These are phyloP conservation scores for Latrodectus elegans DNA, from an alignment of 2,888 invertebrate genomes.

Conservation along the genomic window DNA sequence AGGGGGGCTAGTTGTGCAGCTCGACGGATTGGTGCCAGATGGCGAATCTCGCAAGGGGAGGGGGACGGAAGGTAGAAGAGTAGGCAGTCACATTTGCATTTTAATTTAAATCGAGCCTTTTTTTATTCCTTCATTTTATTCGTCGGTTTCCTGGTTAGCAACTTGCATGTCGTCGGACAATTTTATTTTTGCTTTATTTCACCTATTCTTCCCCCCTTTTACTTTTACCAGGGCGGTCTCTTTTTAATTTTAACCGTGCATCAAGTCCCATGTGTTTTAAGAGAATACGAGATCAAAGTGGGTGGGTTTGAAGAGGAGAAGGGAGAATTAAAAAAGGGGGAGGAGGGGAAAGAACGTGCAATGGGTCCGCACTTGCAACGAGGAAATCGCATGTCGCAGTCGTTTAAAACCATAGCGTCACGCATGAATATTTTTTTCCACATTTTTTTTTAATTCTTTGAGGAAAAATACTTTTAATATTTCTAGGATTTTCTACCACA, in stretches of 20 bases:
- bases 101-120: conserved; percentile 61
- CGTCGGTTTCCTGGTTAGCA: neutral
- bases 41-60: conserved; percentile 39
- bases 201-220: conserved; percentile 1
- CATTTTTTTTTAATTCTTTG: neutral
- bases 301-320: conserved; percentile 23
- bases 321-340: neutral
- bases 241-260: conserved; percentile 48
- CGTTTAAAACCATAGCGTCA: conserved; percentile 60
- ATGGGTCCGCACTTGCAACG: conserved; percentile 14
- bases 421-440: conserved; percentile 35
- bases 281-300: neutral
- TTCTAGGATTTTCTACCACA: neutral
- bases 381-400: conserved; percentile 60
- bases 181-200: conserved; percentile 17
- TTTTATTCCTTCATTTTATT: conserved; percentile 28
- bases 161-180: conserved; percentile 43
- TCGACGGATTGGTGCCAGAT: conserved; percentile 47
- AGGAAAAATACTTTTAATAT: neutral
- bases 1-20: neutral
- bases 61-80: neutral
- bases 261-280: neutral
- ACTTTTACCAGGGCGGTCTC: neutral
- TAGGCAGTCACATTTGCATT: conserved; percentile 65
- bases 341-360: neutral